Evolutionary conservation across 2,888 invertebrate species (phyloP), one percentile per base, ranked within the genome.

Genomic region (Drosophila trichaetosa): DNA sequence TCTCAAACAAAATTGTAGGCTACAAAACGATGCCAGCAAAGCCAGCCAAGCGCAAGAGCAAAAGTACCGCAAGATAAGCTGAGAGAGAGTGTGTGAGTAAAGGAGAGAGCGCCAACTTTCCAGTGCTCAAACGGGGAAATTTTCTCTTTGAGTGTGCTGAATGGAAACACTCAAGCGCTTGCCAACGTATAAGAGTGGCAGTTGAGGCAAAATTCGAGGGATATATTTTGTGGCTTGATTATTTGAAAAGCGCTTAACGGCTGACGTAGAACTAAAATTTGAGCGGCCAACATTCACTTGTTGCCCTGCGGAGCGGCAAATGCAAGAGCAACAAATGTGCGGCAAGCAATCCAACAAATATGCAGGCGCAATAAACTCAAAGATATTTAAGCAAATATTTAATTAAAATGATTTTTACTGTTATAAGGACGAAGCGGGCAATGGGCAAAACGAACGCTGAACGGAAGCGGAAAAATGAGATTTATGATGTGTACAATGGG

Each of bases 401-500:
- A 83, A 80, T 80, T 76, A 71, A 76, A 80, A 71, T 80, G 38
- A 80, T 66, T 71, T 73, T 54, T 34, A 46, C 42, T 56, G 38
- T 42, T 56, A 31, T 33, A 49, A 60, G 31, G 18, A 27, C 16
- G 8, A 21, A 24, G 11, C 36, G 21, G 53, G 46, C 56, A 62
- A 57, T 52, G 80, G 79, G 52, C 82, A 82, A 42, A 60, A 58
- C 79, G 85, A 76, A 71, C 73, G 71, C 46, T 60, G 46, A 75
- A 71, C 89, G 87, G 90, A 87, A 87, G 71, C 89, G 89, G 89
- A 83, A 90, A 90, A 87, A 90, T 83, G 89, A 90, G 87, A 87
- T 87, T 87, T 87, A 87, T 90, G 90, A 88, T 79, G 80, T 86
- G 79, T 56, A 80, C 81, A 79, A 83, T 83, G 83, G 73, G 42